A percentile compares a stretch with the other conserved stretches of the same genome.
phyloP scores from a whole-genome alignment of 2,113 vertebrate genomes.

The Ameiurus melas region DNA sequence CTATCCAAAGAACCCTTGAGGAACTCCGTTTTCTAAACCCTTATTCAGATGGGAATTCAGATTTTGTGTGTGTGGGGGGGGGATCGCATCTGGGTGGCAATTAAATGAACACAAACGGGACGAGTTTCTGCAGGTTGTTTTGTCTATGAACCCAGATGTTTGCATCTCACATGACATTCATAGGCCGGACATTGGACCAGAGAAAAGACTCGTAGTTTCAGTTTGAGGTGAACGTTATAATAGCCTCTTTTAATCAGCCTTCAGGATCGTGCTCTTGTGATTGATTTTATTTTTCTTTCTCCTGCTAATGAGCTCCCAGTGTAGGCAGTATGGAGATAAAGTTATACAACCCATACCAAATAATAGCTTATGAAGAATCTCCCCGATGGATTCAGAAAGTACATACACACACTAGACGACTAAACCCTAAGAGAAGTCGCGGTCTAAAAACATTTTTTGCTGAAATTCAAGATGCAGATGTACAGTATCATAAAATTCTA shows the following conservation, averaged over 20 bases:
- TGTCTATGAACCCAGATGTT: background rate
- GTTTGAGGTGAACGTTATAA: background rate
- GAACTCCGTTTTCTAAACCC: background rate
- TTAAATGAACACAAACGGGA: background rate
- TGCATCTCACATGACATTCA: too few relatives aligned
- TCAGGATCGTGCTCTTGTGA: background rate
- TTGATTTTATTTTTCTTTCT: conserved; percentile 24
- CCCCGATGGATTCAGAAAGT: background rate
- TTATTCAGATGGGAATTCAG: background rate
- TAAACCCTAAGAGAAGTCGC: background rate
- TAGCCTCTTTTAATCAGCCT: background rate
- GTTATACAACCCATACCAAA: background rate
- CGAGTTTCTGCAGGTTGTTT: background rate
- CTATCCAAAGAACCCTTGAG: background rate
- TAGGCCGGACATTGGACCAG: background rate
- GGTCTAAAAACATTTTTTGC: background rate
- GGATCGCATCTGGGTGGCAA: background rate
- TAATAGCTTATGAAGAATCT: background rate
- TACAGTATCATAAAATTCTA: too few relatives aligned
- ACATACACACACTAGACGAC: background rate
- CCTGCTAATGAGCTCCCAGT: conserved; percentile 16
- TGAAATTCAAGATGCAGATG: background rate
- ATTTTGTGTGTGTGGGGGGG: too few relatives aligned
- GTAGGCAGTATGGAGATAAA: background rate
- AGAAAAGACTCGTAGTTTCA: background rate